Base-by-base conservation (phyloP, 2,888 invertebrate genomes). In the Vanessa cardui region DNA sequence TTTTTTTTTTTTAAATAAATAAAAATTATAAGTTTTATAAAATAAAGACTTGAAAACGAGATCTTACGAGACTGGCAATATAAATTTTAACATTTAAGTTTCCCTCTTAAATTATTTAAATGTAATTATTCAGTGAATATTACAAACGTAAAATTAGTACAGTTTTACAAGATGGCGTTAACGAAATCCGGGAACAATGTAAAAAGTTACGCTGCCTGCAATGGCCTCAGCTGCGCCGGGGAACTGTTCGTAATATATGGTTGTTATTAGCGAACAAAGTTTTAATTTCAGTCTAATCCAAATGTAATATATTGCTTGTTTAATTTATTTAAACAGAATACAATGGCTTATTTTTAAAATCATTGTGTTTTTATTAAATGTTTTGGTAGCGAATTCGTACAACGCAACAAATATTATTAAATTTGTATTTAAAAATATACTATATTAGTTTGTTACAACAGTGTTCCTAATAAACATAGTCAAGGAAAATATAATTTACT, bases 231-330 rank as follows among this genome's bases (percentile, higher is more conserved):
- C 85, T 90, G 73, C 52, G 89, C 82, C 81, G 77, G 74, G 77
- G 80, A 78, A 82, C 84, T 78, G 78, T 79, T 77, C 67, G 78
- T 89, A 87, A 90, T 88, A 85, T 88, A 89, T 84, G 84, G 81
- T 80, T 78, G 83, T 86, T 88, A 88, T 88, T 87, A 82, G 83
- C 80, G 80, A 84, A 84, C 83, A 87, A 91, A 91, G 84, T 91
- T 91, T 89, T 89, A 90, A 91, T 90, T 90, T 88, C 83, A 76
- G 73, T 77, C 83, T 89, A 90, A 89, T 87, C 86, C 84, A 75
- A 77, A 78, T 78, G 83, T 83, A 83, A 84, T 80, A 77, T 81
- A 83, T 74, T 74, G 75, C 74, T 65, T 69, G 69, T 73, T 72
- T 68, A 63, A 62, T 54, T 68, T 64, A 68, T 69, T 71, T 66